Evolutionary conservation across 2,113 vertebrate genomes (phyloP), one percentile per base, ranked within the genome.

Genomic region (Hydrolagus affinis): DNA sequence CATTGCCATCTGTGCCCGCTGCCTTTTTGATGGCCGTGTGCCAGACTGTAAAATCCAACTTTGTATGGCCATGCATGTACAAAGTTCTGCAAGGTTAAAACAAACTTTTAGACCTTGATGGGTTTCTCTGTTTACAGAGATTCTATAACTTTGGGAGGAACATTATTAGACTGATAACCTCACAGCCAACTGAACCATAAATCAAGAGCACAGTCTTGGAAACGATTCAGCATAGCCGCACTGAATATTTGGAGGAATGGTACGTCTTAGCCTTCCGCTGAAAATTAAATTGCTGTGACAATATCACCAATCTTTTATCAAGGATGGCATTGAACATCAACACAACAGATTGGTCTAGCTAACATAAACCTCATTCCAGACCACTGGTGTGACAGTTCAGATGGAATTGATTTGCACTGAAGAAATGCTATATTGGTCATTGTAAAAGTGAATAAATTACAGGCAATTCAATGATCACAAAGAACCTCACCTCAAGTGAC

Each of bases 11-110:
- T 88, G 95, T 98, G 90, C 94, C 93, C 68, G 98, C 96, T 89
- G 97, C 98, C 93, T 94, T 94, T 85, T 94, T 92, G 91, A 99
- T 98, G 91, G 97, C 95, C 19, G 93, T 90, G 91, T 93, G 94
- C 98, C 97, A 98, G 90, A 97, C 92, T 75, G 91, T 91, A 90
- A 99, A 98, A 94, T 98, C 96, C 89, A 94, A 88, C 88, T 92
- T 95, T 74, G 91, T 95, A 90, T 95, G 94, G 87, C 96, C 96
- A 21, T 94, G 97, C 89, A 99, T 90, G 89, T 98, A 99, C 70
- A 99, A 90, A 0, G 96, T 97, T 90, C 98, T 99, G 91, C 83
- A 90, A 91, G 88, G 86, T 89, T 91, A 85, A 87, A 88, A 89
- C 90, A 90, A 88, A 91, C 86, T 88, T 85, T 86, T 83, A 90